Evolutionary conservation across 1,140 invertebrate genomes (phyloP).

Genomic region (Dolichoris vasculosae): DNA sequence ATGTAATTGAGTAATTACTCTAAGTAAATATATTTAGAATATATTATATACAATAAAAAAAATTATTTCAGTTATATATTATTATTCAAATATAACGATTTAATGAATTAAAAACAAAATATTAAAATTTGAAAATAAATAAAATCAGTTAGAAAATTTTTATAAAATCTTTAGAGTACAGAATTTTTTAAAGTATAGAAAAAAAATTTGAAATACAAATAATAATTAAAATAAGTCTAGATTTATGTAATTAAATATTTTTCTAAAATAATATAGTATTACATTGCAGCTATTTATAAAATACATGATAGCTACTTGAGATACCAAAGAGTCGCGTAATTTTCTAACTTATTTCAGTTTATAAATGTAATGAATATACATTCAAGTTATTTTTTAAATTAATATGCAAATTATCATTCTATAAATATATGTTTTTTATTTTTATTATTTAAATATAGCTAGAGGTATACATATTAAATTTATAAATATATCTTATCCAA

Average conservation of each 20-base stretch:
- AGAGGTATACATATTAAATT: too few species aligned
- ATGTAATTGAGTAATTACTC: too few species aligned
- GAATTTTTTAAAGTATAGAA: neutral
- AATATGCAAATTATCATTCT: conserved; percentile 26
- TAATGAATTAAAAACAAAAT: neutral
- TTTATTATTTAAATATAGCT: neutral
- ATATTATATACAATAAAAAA: too few species aligned
- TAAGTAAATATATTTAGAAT: too few species aligned
- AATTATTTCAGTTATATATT: too few species aligned
- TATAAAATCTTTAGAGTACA: neutral
- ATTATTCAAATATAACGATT: too few species aligned
- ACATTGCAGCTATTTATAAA: conserved; percentile 33
- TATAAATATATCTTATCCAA: too few species aligned
- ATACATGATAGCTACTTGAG: conserved; percentile 40
- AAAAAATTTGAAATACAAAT: conserved; percentile 11
- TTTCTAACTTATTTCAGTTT: conserved; percentile 44
- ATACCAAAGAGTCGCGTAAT: conserved; percentile 19
- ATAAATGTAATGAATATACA: conserved; percentile 30
- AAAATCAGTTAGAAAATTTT: too few species aligned
- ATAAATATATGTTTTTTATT: conserved; percentile 19
- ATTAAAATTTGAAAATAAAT: neutral
- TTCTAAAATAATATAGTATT: conserved; percentile 21
- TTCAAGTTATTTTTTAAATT: conserved; percentile 34
- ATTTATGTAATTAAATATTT: conserved; percentile 46
- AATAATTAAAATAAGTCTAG: conserved; percentile 28